A percentile compares a stretch with the other conserved stretches of the same genome.
Conservation (phyloP, 2,797 vertebrate species). For the Ctenopoma kingsleyae region DNA sequence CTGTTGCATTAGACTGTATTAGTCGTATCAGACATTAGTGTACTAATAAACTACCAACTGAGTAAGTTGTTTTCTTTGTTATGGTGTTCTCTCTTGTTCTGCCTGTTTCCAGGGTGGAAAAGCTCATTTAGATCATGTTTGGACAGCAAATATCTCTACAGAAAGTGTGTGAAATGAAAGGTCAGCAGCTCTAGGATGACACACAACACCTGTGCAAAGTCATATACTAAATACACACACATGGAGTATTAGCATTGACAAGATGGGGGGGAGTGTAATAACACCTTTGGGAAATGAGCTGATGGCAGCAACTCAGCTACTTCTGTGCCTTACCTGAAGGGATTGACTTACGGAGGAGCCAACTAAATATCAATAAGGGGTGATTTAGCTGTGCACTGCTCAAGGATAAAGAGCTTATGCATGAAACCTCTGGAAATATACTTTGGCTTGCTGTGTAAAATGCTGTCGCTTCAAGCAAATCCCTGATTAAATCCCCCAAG, state of each 20-base stretch:
- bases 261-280: constrained; percentile 53
- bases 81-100: not conserved
- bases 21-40: too few species aligned
- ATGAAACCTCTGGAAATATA: constrained; percentile 76
- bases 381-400: constrained; percentile 65
- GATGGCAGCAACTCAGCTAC: constrained; percentile 64
- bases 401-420: constrained; percentile 79
- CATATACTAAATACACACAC: constrained; percentile 20
- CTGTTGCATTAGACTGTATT: not conserved
- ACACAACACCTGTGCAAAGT: constrained; percentile 29
- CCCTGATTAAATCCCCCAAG: constrained; percentile 73
- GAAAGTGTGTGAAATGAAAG: constrained; percentile 23
- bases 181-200: constrained; percentile 45
- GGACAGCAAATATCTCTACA: constrained; percentile 3
- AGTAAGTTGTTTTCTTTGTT: not conserved
- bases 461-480: constrained; percentile 75
- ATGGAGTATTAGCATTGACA: constrained; percentile 29
- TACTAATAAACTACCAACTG: not conserved
- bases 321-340: constrained; percentile 66
- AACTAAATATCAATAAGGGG: constrained; percentile 77
- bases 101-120: not conserved
- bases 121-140: constrained; percentile 14
- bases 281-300: constrained; percentile 70
- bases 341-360: constrained; percentile 62
- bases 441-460: constrained; percentile 68